These are phyloP conservation scores for Chromoteleia sp. DNA, from an alignment of 2,888 invertebrate genomes.

Conservation along the genomic window DNA sequence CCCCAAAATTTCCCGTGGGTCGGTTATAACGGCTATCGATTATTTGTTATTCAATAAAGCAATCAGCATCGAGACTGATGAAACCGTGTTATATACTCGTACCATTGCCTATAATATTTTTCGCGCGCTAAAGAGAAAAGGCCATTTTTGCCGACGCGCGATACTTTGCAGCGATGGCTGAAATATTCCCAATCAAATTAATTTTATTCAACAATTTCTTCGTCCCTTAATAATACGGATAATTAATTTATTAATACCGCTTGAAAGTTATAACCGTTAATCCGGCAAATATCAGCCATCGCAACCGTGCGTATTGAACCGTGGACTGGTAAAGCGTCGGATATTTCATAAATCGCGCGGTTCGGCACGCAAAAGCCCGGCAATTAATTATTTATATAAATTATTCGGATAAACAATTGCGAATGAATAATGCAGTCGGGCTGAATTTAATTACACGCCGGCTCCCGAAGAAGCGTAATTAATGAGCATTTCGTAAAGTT, in stretches of 20 bases:
- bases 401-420: conserved; percentile 44
- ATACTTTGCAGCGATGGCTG: no score
- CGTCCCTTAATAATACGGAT: no score
- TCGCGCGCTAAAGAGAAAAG: conserved; percentile 4
- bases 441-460: conserved; percentile 56
- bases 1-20: conserved; percentile 74
- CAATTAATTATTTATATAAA: conserved; percentile 39
- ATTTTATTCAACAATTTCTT: no score
- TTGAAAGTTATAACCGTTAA: no score
- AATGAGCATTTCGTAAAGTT: conserved; percentile 65
- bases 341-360: conserved; percentile 11
- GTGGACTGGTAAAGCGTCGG: no score
- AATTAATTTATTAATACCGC: no score
- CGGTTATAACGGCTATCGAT: conserved; percentile 72
- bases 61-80: conserved; percentile 73
- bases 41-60: conserved; percentile 79
- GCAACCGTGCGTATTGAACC: no score
- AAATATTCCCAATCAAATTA: no score
- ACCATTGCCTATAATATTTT: conserved; percentile 31
- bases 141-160: no score
- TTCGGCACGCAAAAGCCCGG: not conserved
- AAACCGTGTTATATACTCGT: conserved; percentile 42
- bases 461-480: conserved; percentile 55
- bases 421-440: conserved; percentile 58
- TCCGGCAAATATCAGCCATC: no score